Conservation (phyloP, 2,113 vertebrate genomes). For the Thermophis baileyi region DNA sequence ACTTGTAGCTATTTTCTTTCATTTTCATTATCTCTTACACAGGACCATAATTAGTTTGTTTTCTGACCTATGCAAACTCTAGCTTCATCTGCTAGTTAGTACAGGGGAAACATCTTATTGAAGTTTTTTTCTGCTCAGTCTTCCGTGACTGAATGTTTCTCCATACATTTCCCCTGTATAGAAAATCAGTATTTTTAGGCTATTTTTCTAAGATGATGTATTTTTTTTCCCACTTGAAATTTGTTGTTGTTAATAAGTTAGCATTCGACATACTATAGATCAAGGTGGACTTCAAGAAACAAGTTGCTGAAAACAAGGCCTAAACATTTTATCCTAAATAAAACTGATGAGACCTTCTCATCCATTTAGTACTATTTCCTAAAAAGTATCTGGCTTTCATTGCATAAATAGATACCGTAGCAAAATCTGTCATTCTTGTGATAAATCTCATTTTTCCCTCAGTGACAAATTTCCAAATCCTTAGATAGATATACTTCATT, state of each 20-base stretch:
- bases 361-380: background rate
- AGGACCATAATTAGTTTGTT: background rate
- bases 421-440: slow-evolving; percentile 7
- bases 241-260: background rate
- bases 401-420: background rate
- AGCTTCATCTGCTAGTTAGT: background rate
- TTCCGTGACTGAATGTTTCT: background rate
- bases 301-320: background rate
- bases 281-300: background rate
- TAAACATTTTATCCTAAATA: background rate
- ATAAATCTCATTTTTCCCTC: background rate
- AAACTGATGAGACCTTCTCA: background rate
- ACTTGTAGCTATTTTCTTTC: slow-evolving; percentile 17
- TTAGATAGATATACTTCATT: background rate
- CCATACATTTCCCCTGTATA: background rate
- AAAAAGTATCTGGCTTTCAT: background rate
- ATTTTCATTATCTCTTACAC: slow-evolving; percentile 58
- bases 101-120: background rate
- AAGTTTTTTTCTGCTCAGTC: background rate
- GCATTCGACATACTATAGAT: background rate
- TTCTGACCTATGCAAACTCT: background rate
- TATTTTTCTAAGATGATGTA: background rate
- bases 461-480: background rate
- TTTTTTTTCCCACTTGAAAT: background rate
- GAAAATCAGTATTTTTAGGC: background rate